A percentile compares a stretch with the other conserved stretches of the same genome.
These are phyloP conservation scores for Natrix natrix DNA, from an alignment of 2,797 vertebrate genomes.

Conservation along the genomic window DNA sequence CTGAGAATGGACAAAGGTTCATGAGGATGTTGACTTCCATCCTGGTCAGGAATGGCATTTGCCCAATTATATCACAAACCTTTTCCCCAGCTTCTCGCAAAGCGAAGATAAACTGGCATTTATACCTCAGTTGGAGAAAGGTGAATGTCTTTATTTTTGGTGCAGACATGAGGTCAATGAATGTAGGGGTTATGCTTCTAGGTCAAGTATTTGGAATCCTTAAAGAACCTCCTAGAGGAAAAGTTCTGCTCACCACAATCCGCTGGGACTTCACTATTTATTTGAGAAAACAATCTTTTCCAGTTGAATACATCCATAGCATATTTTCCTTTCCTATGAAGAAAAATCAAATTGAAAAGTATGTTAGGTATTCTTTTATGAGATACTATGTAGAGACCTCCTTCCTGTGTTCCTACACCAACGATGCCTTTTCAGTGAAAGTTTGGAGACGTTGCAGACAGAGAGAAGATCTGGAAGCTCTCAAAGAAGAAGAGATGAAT, in stretches of 20 bases:
- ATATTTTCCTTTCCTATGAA: neutral
- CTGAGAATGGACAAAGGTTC: too few relatives aligned
- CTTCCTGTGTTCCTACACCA: neutral
- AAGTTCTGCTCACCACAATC: too few relatives aligned
- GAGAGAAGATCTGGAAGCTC: neutral
- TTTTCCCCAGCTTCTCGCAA: too few relatives aligned
- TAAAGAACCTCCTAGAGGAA: too few relatives aligned
- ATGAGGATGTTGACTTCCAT: too few relatives aligned
- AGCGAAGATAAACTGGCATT: accelerated
- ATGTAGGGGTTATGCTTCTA: too few relatives aligned
- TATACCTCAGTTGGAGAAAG: too few relatives aligned
- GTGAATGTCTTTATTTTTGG: too few relatives aligned
- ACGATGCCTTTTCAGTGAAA: neutral
- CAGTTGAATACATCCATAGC: neutral
- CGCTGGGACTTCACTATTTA: too few relatives aligned
- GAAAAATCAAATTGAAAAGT: neutral
- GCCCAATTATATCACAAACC: too few relatives aligned
- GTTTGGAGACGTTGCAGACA: neutral
- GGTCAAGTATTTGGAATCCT: accelerated
- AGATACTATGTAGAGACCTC: neutral
- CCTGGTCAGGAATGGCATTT: too few relatives aligned
- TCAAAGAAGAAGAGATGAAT: neutral
- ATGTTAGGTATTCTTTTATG: neutral
- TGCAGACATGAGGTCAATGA: too few relatives aligned
- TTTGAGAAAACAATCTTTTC: accelerated